phyloP scores from a whole-genome alignment of 2,797 vertebrate species.

The Mareca penelope region DNA sequence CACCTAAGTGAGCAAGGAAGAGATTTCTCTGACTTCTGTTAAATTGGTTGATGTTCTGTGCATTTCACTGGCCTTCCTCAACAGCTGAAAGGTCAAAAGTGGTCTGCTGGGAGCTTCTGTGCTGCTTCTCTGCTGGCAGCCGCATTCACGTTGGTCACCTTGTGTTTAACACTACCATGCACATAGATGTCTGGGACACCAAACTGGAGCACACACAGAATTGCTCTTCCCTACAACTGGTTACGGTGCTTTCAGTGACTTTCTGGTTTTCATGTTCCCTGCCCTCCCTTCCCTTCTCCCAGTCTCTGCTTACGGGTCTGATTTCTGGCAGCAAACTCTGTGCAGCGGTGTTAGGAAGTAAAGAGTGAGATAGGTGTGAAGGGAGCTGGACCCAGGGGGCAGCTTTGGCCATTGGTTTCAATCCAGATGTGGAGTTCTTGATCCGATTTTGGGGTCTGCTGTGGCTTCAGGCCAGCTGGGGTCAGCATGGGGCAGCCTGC shows the following conservation, averaged over 20 bases:
- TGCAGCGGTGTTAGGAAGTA: background rate
- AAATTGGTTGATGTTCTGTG: background rate
- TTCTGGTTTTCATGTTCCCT: background rate
- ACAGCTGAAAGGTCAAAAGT: background rate
- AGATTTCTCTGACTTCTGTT: accelerated
- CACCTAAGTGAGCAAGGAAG: accelerated
- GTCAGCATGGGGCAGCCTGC: background rate
- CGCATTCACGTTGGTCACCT: background rate
- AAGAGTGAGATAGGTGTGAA: accelerated
- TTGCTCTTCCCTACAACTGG: background rate
- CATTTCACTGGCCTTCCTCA: accelerated
- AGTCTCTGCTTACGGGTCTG: background rate
- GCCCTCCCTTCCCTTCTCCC: background rate
- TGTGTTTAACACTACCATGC: background rate
- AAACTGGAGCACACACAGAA: accelerated
- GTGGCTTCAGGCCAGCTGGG: background rate
- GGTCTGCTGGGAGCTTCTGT: background rate
- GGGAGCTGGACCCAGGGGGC: background rate
- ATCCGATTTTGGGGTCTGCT: background rate
- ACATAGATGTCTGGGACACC: background rate
- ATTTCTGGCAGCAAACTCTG: background rate
- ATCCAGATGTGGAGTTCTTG: background rate
- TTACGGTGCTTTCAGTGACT: background rate
- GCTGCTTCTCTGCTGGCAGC: background rate
- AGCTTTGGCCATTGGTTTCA: accelerated